These are phyloP conservation scores for Rhimphoctona megacephalus DNA, from an alignment of 2,888 invertebrate genomes.

Conservation along the genomic window DNA sequence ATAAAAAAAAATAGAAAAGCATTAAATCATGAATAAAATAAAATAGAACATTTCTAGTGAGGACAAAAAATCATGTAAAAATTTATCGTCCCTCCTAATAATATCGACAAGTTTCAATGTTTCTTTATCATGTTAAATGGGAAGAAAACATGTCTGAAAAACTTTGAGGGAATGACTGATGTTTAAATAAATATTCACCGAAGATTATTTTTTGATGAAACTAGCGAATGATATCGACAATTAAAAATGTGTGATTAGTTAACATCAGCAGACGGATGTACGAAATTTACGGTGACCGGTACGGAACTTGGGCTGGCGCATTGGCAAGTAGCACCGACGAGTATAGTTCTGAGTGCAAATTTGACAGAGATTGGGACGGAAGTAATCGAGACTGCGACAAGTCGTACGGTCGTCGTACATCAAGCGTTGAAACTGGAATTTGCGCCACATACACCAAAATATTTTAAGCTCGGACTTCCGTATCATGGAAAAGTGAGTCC, in stretches of 20 bases:
- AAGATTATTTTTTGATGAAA: not conserved
- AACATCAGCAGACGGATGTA: conserved; percentile 80
- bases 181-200: not conserved
- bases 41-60: not conserved
- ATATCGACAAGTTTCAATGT: not conserved
- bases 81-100: too few relatives aligned
- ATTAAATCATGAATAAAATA: not conserved
- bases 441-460: conserved; percentile 86
- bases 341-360: conserved; percentile 84
- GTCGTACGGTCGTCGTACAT: conserved; percentile 87
- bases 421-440: conserved; percentile 87
- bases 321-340: conserved; percentile 81
- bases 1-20: not conserved
- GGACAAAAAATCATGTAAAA: not conserved
- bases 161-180: not conserved
- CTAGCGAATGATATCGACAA: not conserved
- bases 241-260: conserved; percentile 28
- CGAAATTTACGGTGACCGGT: conserved; percentile 81
- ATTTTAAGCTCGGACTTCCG: conserved; percentile 90
- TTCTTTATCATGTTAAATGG: not conserved
- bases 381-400: conserved; percentile 87
- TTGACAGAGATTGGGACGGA: conserved; percentile 88
- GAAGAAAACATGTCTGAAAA: not conserved
- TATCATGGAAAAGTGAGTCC: conserved; percentile 88
- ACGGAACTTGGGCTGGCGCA: conserved; percentile 81